Base-by-base conservation (phyloP, 2,113 vertebrate genomes). In the Piaya cayana region DNA sequence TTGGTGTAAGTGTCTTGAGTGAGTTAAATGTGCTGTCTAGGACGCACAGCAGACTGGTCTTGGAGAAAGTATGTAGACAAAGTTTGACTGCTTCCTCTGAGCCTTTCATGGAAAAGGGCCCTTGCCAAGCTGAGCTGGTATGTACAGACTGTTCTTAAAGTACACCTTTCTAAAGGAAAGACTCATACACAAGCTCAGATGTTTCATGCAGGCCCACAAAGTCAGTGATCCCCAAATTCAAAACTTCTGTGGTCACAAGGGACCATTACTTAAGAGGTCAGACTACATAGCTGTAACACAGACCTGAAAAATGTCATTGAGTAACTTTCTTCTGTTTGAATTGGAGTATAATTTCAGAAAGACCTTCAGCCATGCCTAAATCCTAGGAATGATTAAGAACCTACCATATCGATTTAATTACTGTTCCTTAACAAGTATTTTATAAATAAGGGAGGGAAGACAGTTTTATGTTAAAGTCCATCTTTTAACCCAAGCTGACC, bases 1-100 rank as follows among this genome's bases (percentile, higher is more conserved):
- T 92, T 75, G 85, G 82, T 94, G 67, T 90, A 91, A 92, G 64
- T 89, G 89, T 83, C 81, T 58, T 82, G 82, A 93, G 67, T 64
- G 75, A 91, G 68, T 91, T 93, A 95, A 95, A 94, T 93, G 55
- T 95, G 85, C 93, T 93, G 88, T 69, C 67, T 90, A 83, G 95
- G 92, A 95, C 37, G 23, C 84, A 86, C 32, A 88, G 85, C 87
- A 96, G 95, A 90, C 87, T 92, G 70, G 81, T 87, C 82, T 85
- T 74, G 85, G 71, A 92, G 95, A 95, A 97, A 96, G 69, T 95
- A 95, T 95, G 90, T 97, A 95, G 94, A 92, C 94, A 62, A 82
- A 92, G 77, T 92, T 92, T 91, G 93, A 91, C 82, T 95, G 90
- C 75, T 95, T 96, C 87, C 96, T 95, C 90, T 87, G 79, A 97